Percentiles rank a stretch among this genome's conserved stretches.
Conservation (phyloP, 2,113 vertebrate genomes). For the Melanotaenia duboulayi region DNA sequence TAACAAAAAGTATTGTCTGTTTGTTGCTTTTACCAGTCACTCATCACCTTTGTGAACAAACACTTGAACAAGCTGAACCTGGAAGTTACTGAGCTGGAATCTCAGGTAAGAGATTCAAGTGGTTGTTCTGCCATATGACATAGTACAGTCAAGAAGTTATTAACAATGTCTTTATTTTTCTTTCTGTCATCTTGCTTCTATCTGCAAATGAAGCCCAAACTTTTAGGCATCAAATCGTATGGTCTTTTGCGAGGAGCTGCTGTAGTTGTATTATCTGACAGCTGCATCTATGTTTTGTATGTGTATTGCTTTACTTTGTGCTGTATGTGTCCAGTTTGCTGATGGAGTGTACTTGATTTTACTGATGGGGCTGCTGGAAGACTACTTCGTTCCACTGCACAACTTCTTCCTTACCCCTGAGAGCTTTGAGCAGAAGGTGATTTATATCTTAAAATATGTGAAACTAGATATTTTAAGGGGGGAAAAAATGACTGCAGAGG, state of each 20-base stretch:
- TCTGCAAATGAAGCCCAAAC: no score
- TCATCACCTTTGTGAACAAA: constrained; percentile 99
- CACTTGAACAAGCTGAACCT: constrained; percentile 98
- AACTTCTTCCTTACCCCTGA: constrained; percentile 96
- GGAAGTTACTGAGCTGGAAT: constrained; percentile 97
- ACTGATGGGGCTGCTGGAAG: constrained; percentile 94
- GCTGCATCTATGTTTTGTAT: not conserved
- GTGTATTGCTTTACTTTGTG: not conserved
- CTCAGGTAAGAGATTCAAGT: constrained; percentile 85
- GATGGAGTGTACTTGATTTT: constrained; percentile 96
- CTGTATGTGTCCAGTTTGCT: constrained; percentile 88
- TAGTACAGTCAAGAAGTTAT: not conserved
- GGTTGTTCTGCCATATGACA: not conserved
- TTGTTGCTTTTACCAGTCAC: constrained; percentile 82
- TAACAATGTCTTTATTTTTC: not conserved
- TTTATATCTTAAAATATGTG: not conserved
- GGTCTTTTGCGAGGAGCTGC: not conserved
- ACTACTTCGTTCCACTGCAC: constrained; percentile 95
- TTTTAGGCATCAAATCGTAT: no score
- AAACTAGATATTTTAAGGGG: not conserved
- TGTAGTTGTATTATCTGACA: not conserved
- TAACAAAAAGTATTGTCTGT: not conserved
- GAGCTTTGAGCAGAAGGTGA: constrained; percentile 95
- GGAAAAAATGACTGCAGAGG: not conserved
- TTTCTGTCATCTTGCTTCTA: no score